These are phyloP conservation scores for Orgyia antiqua DNA, from an alignment of 2,888 invertebrate species.

Conservation along the genomic window DNA sequence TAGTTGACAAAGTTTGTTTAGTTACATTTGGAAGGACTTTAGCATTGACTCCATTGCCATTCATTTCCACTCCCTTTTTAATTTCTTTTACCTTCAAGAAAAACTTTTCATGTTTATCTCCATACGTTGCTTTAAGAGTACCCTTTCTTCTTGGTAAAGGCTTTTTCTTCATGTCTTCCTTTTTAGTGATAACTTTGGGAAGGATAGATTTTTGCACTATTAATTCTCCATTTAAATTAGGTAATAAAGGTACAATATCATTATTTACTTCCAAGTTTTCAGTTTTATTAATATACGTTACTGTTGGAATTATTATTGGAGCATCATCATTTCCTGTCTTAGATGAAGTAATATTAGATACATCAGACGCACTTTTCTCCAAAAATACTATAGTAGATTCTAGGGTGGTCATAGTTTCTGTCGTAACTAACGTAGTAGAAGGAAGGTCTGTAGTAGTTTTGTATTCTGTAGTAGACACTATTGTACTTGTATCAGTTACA, in stretches of 20 bases:
- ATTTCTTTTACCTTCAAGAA: slow-evolving; percentile 36
- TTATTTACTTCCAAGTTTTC: slow-evolving; percentile 43
- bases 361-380: slow-evolving; percentile 6
- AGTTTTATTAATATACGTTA: slow-evolving; percentile 35
- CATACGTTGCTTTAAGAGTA: slow-evolving; percentile 70
- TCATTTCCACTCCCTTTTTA: slow-evolving; percentile 3
- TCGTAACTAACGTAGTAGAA: slow-evolving; percentile 6
- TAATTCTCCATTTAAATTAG: slow-evolving; percentile 47
- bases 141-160: slow-evolving; percentile 63
- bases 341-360: slow-evolving; percentile 6
- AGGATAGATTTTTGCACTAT: slow-evolving; percentile 49
- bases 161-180: slow-evolving; percentile 57
- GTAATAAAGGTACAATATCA: slow-evolving; percentile 40
- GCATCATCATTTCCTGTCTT: slow-evolving; percentile 27
- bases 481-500: slow-evolving; percentile 9
- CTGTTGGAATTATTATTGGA: slow-evolving; percentile 55
- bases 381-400: slow-evolving; percentile 9
- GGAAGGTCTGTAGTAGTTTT: slow-evolving; percentile 6
- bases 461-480: slow-evolving; percentile 9
- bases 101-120: slow-evolving; percentile 65
- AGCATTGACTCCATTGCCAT: slow-evolving; percentile 1
- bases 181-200: slow-evolving; percentile 39
- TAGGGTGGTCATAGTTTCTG: slow-evolving; percentile 6
- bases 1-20: slow-evolving; percentile 3
- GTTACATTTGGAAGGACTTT: slow-evolving; percentile 1